These are phyloP conservation scores for Chrysemys picta DNA, from an alignment of 2,113 vertebrate genomes.

Conservation along the genomic window DNA sequence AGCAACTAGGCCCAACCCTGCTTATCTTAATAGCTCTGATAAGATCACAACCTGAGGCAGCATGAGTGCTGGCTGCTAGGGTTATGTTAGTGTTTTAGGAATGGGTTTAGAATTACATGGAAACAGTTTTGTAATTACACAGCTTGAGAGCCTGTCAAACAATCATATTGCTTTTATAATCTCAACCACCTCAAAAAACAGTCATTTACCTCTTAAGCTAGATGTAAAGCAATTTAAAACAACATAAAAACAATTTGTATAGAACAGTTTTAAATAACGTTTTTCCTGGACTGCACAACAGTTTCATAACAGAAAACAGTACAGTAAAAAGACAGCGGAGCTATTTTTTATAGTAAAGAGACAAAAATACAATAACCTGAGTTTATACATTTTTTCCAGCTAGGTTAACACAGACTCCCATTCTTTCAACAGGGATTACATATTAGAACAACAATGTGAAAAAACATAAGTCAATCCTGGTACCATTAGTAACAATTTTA, in stretches of 20 bases:
- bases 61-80: not conserved
- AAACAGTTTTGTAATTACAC: conserved; percentile 62
- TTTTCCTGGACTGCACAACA: conserved; percentile 30
- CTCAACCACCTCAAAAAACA: conserved; percentile 12
- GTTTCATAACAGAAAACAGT: conserved; percentile 41
- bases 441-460: not conserved
- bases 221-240: conserved; percentile 41
- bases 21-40: not conserved
- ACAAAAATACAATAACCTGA: not conserved
- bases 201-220: conserved; percentile 43
- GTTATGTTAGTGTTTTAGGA: conserved; percentile 24
- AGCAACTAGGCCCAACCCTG: conserved; percentile 34
- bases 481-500: not conserved
- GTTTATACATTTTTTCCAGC: not conserved
- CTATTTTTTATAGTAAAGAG: conserved; percentile 1
- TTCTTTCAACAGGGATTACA: not conserved
- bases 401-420: not conserved
- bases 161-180: conserved; percentile 63
- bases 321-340: conserved; percentile 30
- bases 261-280: conserved; percentile 46
- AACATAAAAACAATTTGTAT: conserved; percentile 39
- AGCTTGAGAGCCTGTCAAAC: conserved; percentile 56
- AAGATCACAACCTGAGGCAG: conserved; percentile 33
- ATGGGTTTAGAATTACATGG: conserved; percentile 53
- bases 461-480: not conserved